These are phyloP conservation scores for Protobothrops flavoviridis DNA, from an alignment of 2,113 vertebrate genomes.

Conservation along the genomic window DNA sequence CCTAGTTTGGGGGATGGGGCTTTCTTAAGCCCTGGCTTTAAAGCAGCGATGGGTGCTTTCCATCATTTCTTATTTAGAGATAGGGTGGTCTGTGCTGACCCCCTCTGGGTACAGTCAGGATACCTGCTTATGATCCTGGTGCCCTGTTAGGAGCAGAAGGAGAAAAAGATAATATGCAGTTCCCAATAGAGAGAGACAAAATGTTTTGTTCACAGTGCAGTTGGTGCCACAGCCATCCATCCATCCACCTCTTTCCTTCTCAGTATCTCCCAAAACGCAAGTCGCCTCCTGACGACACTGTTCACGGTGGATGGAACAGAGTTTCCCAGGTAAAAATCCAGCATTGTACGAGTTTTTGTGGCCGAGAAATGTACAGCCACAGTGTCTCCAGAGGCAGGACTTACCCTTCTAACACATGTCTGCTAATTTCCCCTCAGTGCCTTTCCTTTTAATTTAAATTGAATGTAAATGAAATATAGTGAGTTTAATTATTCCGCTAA, in stretches of 20 bases:
- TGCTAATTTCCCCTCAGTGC: slow-evolving; percentile 30
- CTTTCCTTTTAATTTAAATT: neutral
- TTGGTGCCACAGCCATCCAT: neutral
- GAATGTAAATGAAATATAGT: neutral
- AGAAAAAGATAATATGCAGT: neutral
- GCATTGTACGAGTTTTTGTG: slow-evolving; percentile 21
- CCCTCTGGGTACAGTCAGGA: no score
- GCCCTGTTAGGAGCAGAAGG: neutral
- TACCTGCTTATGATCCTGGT: no score
- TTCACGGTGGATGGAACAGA: slow-evolving; percentile 19
- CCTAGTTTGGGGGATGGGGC: no score
- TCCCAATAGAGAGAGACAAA: neutral
- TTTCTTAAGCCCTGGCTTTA: neutral
- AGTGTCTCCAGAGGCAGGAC: slow-evolving; percentile 42
- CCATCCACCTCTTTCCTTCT: slow-evolving; percentile 10
- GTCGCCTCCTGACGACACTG: slow-evolving; percentile 3
- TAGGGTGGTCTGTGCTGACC: no score
- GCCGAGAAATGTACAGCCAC: slow-evolving; percentile 17
- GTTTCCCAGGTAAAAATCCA: slow-evolving; percentile 42
- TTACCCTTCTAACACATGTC: slow-evolving; percentile 39
- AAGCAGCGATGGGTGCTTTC: neutral
- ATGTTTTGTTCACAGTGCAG: neutral
- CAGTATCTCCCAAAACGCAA: slow-evolving; percentile 22
- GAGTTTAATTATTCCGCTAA: neutral
- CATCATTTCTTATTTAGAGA: neutral